Evolutionary conservation across 2,888 invertebrate genomes (phyloP), one percentile per base, ranked within the genome.

Genomic region (Heliconius cydno): DNA sequence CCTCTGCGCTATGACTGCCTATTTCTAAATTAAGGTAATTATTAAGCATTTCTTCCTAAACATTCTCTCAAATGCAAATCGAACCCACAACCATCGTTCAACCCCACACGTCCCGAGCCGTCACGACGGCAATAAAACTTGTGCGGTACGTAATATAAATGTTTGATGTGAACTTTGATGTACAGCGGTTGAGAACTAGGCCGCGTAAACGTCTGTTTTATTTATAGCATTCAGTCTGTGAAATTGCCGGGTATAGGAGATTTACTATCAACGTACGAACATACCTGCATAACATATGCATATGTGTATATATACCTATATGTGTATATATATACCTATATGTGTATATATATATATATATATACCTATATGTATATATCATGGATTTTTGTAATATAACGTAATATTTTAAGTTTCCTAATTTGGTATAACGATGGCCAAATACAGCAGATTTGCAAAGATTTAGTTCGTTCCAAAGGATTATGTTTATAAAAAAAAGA

Each of bases 131-230:
- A 73, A 60, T 38, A 38, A 60, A 73, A 60, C 73, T 73, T 73
- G 34, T 73, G 60, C 34, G 38, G 34, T 73, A 60, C 15, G 60
- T 73, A 22, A n/a, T 60, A 30, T 28, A 71, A 19, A 71, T 6
- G 30, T 28, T 57, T 30, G 65, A 73, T 22, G 60, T 15, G 60
- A 60, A 38, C 73, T 73, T 60, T 73, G 73, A 73, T 73, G 73
- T 73, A 60, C 38, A n/a, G 73, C 60, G 73, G 73, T 73, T 34
- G 73, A 73, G 34, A 73, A 60, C 73, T 73, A 38, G 73, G 60
- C 60, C 60, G 15, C 15, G 34, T 60, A 73, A 38, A 73, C n/a
- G 60, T 60, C 34, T 34, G 15, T 34, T 60, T 60, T 73, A 73
- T 60, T 73, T 60, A 73, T 73, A 73, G 73, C 19, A n/a, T 28